Percentiles rank a stretch among this genome's conserved stretches.
Conservation (phyloP, 1,140 invertebrate genomes). For the Drosophila pectinifera region DNA sequence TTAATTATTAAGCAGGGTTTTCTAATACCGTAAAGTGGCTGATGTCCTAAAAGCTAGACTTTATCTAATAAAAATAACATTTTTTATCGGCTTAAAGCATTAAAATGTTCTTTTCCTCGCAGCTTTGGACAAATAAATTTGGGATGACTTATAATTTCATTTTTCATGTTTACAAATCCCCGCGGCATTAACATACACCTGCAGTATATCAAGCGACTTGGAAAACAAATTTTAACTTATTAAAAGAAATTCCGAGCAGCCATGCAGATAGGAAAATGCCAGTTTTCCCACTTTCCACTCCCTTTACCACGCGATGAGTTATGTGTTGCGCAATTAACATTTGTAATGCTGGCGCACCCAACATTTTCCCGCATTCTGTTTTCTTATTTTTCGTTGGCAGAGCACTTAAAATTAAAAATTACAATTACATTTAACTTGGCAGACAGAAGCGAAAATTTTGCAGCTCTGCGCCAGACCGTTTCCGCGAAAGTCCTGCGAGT, state of each 20-base stretch:
- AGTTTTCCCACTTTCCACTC: conserved; percentile 3
- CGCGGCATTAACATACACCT: background rate
- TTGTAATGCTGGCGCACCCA: conserved; percentile 74
- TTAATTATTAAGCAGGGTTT: conserved; percentile 1
- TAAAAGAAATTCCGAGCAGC: conserved; percentile 36
- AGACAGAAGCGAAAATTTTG: conserved; percentile 54
- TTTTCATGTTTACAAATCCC: background rate
- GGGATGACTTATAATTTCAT: background rate
- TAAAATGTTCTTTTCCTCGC: background rate
- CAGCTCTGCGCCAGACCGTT: conserved; percentile 49
- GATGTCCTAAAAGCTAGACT: too few relatives aligned
- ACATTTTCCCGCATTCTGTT: conserved; percentile 61
- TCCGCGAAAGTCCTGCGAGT: conserved; percentile 6
- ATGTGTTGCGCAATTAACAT: conserved; percentile 81
- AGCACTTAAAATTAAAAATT: conserved; percentile 83
- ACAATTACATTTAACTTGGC: conserved; percentile 82
- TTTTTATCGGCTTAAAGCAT: background rate
- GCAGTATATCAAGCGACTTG: conserved; percentile 6
- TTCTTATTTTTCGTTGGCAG: conserved; percentile 49
- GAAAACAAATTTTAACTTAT: conserved; percentile 57
- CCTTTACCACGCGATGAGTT: conserved; percentile 57
- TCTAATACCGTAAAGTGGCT: too few relatives aligned
- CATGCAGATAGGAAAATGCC: conserved; percentile 28
- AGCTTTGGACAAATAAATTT: background rate
- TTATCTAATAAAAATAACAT: too few relatives aligned